Conservation (phyloP, 1,140 invertebrate species). For the Heliothis subflexa region DNA sequence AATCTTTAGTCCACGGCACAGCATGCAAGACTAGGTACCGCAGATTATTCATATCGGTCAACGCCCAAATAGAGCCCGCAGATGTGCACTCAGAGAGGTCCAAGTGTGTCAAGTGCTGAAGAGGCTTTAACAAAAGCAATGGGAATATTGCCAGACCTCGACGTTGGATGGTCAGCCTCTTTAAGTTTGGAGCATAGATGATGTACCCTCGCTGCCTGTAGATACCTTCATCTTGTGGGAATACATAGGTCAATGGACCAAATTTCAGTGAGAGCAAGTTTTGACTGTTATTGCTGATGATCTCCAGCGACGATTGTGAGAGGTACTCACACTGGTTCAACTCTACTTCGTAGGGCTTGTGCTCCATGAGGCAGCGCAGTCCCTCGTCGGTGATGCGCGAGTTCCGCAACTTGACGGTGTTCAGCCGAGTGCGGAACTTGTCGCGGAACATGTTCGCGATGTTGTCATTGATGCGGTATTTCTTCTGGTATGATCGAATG, state of each 20-base stretch:
- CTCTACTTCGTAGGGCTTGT: constrained; percentile 91
- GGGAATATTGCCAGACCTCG: constrained; percentile 86
- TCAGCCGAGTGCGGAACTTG: constrained; percentile 88
- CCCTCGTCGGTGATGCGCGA: constrained; percentile 90
- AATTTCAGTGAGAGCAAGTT: constrained; percentile 82
- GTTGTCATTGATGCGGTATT: constrained; percentile 87
- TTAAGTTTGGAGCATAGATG: constrained; percentile 89
- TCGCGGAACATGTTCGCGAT: constrained; percentile 92
- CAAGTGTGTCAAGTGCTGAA: constrained; percentile 90
- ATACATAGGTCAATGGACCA: constrained; percentile 64
- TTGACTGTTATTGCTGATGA: constrained; percentile 87
- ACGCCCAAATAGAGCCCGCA: constrained; percentile 86
- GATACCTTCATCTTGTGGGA: constrained; percentile 64
- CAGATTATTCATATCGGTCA: constrained; percentile 88
- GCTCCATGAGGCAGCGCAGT: constrained; percentile 89
- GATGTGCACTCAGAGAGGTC: constrained; percentile 92
- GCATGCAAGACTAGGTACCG: constrained; percentile 92
- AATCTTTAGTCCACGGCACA: constrained; percentile 85
- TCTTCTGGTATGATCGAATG: constrained; percentile 88
- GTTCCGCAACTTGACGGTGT: constrained; percentile 89
- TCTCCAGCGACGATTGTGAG: constrained; percentile 87
- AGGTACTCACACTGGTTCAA: constrained; percentile 90
- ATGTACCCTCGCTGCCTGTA: constrained; percentile 77
- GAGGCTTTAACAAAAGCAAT: constrained; percentile 86
- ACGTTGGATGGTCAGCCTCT: constrained; percentile 88